phyloP scores from a whole-genome alignment of 2,888 invertebrate species.

The Leptinotarsa tumamoca region DNA sequence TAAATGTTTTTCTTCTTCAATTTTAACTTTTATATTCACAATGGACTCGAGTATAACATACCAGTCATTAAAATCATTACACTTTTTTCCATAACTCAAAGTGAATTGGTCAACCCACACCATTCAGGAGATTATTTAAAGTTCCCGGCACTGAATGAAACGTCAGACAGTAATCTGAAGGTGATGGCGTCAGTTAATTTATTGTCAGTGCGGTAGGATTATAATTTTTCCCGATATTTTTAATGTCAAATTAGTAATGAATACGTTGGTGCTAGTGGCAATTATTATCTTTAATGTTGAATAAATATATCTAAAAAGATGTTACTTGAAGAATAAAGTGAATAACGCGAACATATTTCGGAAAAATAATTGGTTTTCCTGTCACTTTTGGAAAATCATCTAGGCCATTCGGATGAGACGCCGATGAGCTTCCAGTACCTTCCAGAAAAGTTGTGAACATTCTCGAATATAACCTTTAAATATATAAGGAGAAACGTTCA shows the following conservation, averaged over 20 bases:
- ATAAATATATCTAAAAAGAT: background rate
- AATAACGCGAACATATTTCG: background rate
- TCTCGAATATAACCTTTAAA: constrained; percentile 60
- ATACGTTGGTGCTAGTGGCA: background rate
- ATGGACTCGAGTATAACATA: too few relatives aligned
- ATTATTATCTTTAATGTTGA: background rate
- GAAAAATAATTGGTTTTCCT: background rate
- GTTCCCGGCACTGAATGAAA: constrained; percentile 32
- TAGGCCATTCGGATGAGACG: constrained; percentile 43
- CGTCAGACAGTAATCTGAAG: constrained; percentile 26
- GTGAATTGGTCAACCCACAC: constrained; percentile 13
- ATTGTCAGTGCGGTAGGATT: constrained; percentile 41
- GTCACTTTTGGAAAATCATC: constrained; percentile 13
- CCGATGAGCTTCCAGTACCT: constrained; percentile 57
- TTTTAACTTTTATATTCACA: too few relatives aligned
- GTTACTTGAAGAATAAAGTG: background rate
- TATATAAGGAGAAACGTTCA: constrained; percentile 54
- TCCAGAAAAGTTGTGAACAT: constrained; percentile 57
- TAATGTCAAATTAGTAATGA: background rate
- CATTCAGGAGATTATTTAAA: constrained; percentile 41
- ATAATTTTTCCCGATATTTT: constrained; percentile 19
- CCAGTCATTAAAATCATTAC: too few relatives aligned
- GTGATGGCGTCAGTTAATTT: constrained; percentile 9
- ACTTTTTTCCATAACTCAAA: too few relatives aligned
- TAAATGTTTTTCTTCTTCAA: too few relatives aligned